Conservation (phyloP, 2,888 invertebrate genomes). For the Drosophila sordidula region DNA sequence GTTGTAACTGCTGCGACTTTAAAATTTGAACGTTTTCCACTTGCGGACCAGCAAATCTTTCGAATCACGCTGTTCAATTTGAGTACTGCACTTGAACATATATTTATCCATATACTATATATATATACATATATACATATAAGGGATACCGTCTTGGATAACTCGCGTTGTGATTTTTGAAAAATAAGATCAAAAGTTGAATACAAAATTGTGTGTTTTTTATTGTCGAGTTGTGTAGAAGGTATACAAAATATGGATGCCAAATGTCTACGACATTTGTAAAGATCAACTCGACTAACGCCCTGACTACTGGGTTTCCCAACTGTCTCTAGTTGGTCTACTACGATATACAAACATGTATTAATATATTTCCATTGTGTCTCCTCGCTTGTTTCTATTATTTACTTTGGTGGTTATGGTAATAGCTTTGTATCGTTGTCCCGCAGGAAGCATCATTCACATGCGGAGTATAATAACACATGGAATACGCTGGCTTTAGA, state of each 20-base stretch:
- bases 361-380: background rate
- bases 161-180: constrained; percentile 58
- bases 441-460: constrained; percentile 40
- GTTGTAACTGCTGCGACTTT: constrained; percentile 36
- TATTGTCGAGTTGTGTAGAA: constrained; percentile 58
- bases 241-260: constrained; percentile 60
- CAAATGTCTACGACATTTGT: constrained; percentile 31
- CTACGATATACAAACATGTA: background rate
- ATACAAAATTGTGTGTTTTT: constrained; percentile 61
- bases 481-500: background rate
- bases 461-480: constrained; percentile 21
- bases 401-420: constrained; percentile 39
- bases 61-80: constrained; percentile 50
- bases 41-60: constrained; percentile 41
- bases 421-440: constrained; percentile 23
- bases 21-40: constrained; percentile 62
- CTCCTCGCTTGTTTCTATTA: constrained; percentile 22
- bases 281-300: constrained; percentile 14
- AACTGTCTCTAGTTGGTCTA: constrained; percentile 6
- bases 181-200: constrained; percentile 44
- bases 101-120: constrained; percentile 10
- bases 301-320: constrained; percentile 36
- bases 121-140: constrained; percentile 8
- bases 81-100: constrained; percentile 22
- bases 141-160: constrained; percentile 35